phyloP scores from a whole-genome alignment of 2,113 vertebrate species.

The Pyxicephalus adspersus region DNA sequence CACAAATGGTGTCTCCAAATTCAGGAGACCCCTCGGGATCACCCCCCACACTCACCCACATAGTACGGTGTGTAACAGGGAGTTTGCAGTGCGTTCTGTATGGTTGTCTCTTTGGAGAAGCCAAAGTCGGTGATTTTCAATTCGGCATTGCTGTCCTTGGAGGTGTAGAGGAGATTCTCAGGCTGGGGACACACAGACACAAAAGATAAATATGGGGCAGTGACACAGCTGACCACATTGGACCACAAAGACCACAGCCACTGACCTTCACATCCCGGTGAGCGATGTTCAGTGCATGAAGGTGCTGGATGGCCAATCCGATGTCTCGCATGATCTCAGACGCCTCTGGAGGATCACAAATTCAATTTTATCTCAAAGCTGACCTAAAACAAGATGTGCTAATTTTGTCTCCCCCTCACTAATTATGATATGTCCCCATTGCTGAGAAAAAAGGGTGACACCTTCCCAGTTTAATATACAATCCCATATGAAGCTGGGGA shows the following conservation, averaged over 20 bases:
- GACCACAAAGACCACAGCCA: background rate
- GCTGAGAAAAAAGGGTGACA: no score
- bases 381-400: no score
- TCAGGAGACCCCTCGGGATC: background rate
- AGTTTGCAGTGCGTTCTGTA: slow-evolving; percentile 91
- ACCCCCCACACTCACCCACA: slow-evolving; percentile 82
- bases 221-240: background rate
- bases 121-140: slow-evolving; percentile 98
- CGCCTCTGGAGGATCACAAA: slow-evolving; percentile 77
- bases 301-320: slow-evolving; percentile 89
- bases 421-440: no score
- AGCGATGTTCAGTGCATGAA: slow-evolving; percentile 90
- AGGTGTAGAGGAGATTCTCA: slow-evolving; percentile 94
- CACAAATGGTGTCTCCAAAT: no score
- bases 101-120: slow-evolving; percentile 95
- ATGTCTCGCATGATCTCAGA: slow-evolving; percentile 95
- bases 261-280: slow-evolving; percentile 97
- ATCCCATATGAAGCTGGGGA: no score
- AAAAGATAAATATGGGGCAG: background rate
- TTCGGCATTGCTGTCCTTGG: slow-evolving; percentile 77
- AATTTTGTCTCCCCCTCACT: no score
- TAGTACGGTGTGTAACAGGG: slow-evolving; percentile 98
- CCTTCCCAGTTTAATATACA: no score
- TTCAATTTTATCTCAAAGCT: no score
- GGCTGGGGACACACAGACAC: slow-evolving; percentile 72